Percentiles rank a stretch among this genome's conserved stretches.
Conservation (phyloP, 2,113 vertebrate species). For the Neofelis nebulosa region DNA sequence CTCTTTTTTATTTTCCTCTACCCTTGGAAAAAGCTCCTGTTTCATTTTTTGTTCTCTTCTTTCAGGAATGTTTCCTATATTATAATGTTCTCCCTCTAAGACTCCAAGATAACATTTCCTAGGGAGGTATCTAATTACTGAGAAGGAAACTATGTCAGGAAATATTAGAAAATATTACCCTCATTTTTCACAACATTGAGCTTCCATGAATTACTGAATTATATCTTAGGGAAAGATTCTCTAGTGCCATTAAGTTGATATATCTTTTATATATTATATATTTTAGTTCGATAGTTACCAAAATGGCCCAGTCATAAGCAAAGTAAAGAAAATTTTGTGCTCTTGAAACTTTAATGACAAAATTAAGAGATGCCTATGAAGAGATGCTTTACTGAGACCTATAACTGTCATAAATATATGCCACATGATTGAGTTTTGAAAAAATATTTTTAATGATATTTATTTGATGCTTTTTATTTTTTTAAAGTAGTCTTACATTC, state of each 20-base stretch:
- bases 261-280: slow-evolving; percentile 28
- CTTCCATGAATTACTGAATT: slow-evolving; percentile 47
- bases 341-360: slow-evolving; percentile 55
- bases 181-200: slow-evolving; percentile 43
- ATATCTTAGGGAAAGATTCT: slow-evolving; percentile 41
- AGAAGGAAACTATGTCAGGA: slow-evolving; percentile 43
- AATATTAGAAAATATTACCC: slow-evolving; percentile 40
- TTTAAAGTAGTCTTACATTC: neutral
- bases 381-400: neutral
- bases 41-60: neutral
- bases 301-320: neutral
- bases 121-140: slow-evolving; percentile 31
- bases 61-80: neutral
- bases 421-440: neutral
- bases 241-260: slow-evolving; percentile 1
- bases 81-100: neutral
- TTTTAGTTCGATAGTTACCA: slow-evolving; percentile 29
- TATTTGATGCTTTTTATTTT: neutral
- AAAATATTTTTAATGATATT: slow-evolving; percentile 48
- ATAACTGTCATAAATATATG: neutral
- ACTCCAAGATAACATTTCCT: slow-evolving; percentile 28
- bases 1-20: neutral
- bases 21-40: neutral
- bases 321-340: slow-evolving; percentile 26
- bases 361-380: slow-evolving; percentile 1